Evolutionary conservation across 2,888 invertebrate genomes (phyloP).

Genomic region (Eupithecia subumbrata): DNA sequence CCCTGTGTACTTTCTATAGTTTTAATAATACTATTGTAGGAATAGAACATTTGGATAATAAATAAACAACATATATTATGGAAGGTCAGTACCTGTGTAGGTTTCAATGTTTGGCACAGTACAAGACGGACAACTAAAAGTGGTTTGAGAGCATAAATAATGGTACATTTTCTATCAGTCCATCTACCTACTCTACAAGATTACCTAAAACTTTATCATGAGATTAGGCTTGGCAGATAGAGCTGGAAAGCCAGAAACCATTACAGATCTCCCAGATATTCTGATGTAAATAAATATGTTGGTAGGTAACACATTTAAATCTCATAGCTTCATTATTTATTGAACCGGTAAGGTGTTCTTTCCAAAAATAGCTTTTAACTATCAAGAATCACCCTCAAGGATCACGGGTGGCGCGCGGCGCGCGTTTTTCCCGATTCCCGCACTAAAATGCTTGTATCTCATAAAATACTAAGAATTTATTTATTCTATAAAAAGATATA

Average conservation of each 20-base stretch:
- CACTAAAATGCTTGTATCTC: too few species aligned
- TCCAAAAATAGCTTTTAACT: too few species aligned
- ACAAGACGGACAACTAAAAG: not conserved
- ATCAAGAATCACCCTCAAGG: too few species aligned
- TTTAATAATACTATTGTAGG: not conserved
- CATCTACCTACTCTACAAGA: not conserved
- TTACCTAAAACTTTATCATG: not conserved
- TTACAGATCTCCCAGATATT: not conserved
- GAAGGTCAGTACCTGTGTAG: too few species aligned
- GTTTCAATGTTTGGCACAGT: not conserved
- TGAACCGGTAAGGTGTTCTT: too few species aligned
- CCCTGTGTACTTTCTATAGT: too few species aligned
- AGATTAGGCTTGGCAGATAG: not conserved
- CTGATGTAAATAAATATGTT: not conserved
- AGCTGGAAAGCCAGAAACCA: not conserved
- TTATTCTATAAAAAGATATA: too few species aligned
- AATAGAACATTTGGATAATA: not conserved
- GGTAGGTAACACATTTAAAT: not conserved
- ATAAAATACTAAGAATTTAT: too few species aligned
- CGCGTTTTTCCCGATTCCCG: too few species aligned
- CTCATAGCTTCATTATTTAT: not conserved
- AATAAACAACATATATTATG: too few species aligned
- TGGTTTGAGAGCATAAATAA: too few species aligned
- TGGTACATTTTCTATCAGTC: not conserved
- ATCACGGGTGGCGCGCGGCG: too few species aligned